Evolutionary conservation across 2,797 vertebrate species (phyloP).

Genomic region (Erpetoichthys calabaricus): DNA sequence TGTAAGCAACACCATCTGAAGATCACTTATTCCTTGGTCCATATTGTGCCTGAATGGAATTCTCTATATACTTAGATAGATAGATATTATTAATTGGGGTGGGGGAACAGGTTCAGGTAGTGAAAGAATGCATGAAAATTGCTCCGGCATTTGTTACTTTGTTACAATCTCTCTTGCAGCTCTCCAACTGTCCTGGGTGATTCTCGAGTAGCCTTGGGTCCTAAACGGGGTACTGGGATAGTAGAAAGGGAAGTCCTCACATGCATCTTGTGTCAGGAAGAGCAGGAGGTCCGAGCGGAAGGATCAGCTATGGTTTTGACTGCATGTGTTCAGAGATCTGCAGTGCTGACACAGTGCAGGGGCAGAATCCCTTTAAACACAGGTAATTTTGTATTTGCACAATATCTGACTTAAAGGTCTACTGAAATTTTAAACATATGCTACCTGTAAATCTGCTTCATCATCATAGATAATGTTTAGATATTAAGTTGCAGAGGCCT

Average conservation of each 20-base stretch:
- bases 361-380: slow-evolving; percentile 52
- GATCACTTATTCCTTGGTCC: too few species aligned
- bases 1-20: too few species aligned
- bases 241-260: slow-evolving; percentile 74
- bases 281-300: slow-evolving; percentile 78
- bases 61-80: too few species aligned
- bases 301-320: slow-evolving; percentile 87
- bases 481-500: too few species aligned
- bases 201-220: slow-evolving; percentile 69
- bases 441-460: too few species aligned
- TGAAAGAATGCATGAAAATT: too few species aligned
- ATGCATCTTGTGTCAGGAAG: slow-evolving; percentile 96
- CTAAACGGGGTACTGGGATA: slow-evolving; percentile 63
- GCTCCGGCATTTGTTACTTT: background rate
- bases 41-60: too few species aligned
- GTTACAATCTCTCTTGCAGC: slow-evolving; percentile 31
- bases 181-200: slow-evolving; percentile 46
- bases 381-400: slow-evolving; percentile 9
- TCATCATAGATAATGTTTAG: too few species aligned
- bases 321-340: slow-evolving; percentile 91
- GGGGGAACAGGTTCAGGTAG: too few species aligned
- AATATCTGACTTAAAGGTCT: too few species aligned
- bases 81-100: too few species aligned
- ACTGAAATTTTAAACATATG: too few species aligned
- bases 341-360: slow-evolving; percentile 78